phyloP scores from a whole-genome alignment of 2,888 invertebrate species.

The Ormyrus labotus region DNA sequence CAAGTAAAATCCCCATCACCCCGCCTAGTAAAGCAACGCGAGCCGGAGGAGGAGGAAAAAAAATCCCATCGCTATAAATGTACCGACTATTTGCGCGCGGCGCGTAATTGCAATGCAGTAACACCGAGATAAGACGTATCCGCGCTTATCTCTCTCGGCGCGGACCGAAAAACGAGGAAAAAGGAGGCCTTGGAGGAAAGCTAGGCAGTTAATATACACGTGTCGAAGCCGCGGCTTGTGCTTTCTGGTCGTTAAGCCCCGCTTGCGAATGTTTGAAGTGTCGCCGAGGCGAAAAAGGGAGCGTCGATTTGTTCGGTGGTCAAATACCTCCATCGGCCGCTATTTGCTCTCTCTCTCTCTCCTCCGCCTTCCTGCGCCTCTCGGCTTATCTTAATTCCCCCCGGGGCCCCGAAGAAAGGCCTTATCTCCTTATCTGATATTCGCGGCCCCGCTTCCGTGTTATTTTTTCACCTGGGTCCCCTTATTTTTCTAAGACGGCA shows the following conservation, averaged over 20 bases:
- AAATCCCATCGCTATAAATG: conserved; percentile 10
- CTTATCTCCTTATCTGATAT: conserved; percentile 64
- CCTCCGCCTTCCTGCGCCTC: conserved; percentile 31
- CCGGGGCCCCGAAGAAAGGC: conserved; percentile 63
- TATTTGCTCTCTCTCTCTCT: conserved; percentile 54
- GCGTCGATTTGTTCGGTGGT: conserved; percentile 67
- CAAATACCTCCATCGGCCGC: conserved; percentile 58
- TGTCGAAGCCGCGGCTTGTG: conserved; percentile 43
- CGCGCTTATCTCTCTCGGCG: conserved; percentile 9
- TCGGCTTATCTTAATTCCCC: conserved; percentile 66
- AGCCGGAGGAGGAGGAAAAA: not conserved
- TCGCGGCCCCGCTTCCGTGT: conserved; percentile 63
- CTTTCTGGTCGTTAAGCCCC: conserved; percentile 43
- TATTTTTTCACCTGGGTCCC: conserved; percentile 57
- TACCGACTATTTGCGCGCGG: conserved; percentile 18
- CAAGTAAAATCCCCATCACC: conserved; percentile 5
- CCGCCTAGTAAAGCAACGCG: not conserved
- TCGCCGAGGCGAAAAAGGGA: conserved; percentile 59
- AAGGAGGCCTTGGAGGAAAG: conserved; percentile 25
- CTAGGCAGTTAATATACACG: conserved; percentile 40
- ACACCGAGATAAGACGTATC: conserved; percentile 30
- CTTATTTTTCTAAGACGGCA: no score
- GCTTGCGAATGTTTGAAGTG: not conserved
- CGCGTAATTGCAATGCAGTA: conserved; percentile 49
- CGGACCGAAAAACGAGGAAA: not conserved